A percentile compares a stretch with the other conserved stretches of the same genome.
phyloP scores from a whole-genome alignment of 1,140 invertebrate species.

The Drosophila auraria region DNA sequence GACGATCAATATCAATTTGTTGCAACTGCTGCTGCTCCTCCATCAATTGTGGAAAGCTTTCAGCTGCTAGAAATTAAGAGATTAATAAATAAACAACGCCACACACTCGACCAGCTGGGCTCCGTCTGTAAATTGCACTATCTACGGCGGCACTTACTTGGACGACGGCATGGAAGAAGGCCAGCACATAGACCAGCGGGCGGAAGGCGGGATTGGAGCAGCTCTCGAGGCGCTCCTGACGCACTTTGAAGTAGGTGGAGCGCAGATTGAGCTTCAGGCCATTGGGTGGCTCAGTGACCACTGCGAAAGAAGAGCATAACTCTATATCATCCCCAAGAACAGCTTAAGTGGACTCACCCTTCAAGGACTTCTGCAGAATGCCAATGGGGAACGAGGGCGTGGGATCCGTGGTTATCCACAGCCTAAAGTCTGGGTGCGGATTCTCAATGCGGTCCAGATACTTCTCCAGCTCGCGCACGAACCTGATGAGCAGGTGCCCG shows the following conservation, averaged over 20 bases:
- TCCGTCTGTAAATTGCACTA: conserved; percentile 52
- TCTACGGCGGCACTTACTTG: conserved; percentile 86
- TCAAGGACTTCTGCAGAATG: conserved; percentile 93
- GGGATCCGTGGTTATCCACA: conserved; percentile 96
- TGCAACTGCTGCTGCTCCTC: conserved; percentile 44
- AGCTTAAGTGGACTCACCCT: conserved; percentile 87
- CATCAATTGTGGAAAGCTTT: conserved; percentile 73
- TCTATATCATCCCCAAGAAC: conserved; percentile 15
- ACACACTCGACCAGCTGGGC: conserved; percentile 51
- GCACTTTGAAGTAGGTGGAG: conserved; percentile 95
- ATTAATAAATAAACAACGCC: conserved; percentile 78
- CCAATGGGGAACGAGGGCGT: conserved; percentile 94
- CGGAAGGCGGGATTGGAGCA: conserved; percentile 91
- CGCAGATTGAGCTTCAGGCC: conserved; percentile 95
- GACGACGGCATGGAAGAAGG: conserved; percentile 96
- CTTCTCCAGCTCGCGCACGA: conserved; percentile 93
- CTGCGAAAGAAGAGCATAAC: conserved; percentile 85
- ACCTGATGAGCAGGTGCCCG: conserved; percentile 93
- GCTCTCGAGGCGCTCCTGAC: conserved; percentile 88
- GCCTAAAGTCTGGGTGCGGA: conserved; percentile 94
- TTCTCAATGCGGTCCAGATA: conserved; percentile 91
- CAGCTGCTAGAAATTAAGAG: conserved; percentile 68
- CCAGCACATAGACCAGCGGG: conserved; percentile 92
- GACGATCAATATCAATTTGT: conserved; percentile 78
- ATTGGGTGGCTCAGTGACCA: conserved; percentile 95